Base-by-base conservation (phyloP, 2,888 invertebrate species). In the Sinelater perroti region DNA sequence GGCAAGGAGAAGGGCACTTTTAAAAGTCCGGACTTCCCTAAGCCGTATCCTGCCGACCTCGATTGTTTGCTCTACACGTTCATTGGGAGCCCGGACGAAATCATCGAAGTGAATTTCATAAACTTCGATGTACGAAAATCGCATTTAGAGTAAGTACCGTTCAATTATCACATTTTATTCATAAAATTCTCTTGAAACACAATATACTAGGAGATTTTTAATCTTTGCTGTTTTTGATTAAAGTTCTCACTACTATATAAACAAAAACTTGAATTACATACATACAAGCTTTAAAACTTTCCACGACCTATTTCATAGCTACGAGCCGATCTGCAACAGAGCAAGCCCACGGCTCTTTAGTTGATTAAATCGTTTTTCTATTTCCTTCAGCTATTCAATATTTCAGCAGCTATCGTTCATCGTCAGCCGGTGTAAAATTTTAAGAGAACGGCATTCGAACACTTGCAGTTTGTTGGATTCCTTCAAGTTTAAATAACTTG, bases 31-130 rank as follows among this genome's bases (percentile, higher is more conserved):
- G 90, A 92, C 80, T 92, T 87, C 78, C 93, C 93, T 2, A 84
- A 85, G 60, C 84, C 87, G 55, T 92, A 92, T 79, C 87, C 88
- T 4, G 76, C 85, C 55, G 85, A 86, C 71, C 83, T 90, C 75
- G 86, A 89, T 81, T 94, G 94, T 75, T 85, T 93, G 45, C 85
- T 93, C 50, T 93, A 91, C 82, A 90, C 91, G 24, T 94, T 94
- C 80, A 81, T 87, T 68, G 92, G 90, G 1, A 86, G 86, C 58
- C 82, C 86, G 11, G 87, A 90, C 73, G 89, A 93, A 80, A 90
- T 93, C 70, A 88, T 93, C 62, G 90, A 93, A 78, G 81, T 94
- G 59, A 86, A 86, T 57, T 92, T 93, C 79, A 84, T 87, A 44
- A 88, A 90, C 73, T 91, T 93, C 79, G 88, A 91, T 77, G 82